Evolutionary conservation across 2,797 vertebrate genomes (phyloP), one percentile per base, ranked within the genome.

Genomic region (Tokudaia tokunoshimensis): DNA sequence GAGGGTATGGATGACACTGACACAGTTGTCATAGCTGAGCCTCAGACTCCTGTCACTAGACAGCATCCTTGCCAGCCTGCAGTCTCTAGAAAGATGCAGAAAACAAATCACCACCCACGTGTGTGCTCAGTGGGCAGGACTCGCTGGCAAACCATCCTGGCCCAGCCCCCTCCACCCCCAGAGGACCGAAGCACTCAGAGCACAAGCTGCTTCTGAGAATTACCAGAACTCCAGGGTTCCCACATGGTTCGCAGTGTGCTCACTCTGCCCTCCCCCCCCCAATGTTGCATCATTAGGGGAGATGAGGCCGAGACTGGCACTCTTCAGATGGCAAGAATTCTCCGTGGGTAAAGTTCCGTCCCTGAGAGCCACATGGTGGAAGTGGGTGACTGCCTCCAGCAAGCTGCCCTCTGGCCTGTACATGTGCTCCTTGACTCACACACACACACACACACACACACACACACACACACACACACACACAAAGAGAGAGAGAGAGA

Each of bases 101-200:
- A 85, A 94, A 50, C 97, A 84, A 94, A 97, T n/a, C 65, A 9
- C 67, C 94, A 74, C 24, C 86, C 90, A 55, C 89, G 29, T 0
- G 89, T 0, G 89, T 34, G 57, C 91, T 90, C 0, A 0, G 86
- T 85, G 29, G 44, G 55, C 31, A 47, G 47, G 6, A 72, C 55
- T 92, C 61, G 6, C 13, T 29, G 41, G 10, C 5, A 89, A 89
- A 70, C 78, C 41, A 89, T 90, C 31, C n/a, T 0, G 0, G 20
- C 52, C 90, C 84, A 3, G 52, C 67, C 80, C 19, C 65, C 59
- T 57, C 78, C 50, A 11, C 26, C 81, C 80, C 82, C 86, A 24
- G 61, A 87, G 0, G 84, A 74, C 29, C 67, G 29, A 79, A 80
- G 24, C 17, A 78, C 91, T 95, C 11, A 0, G 50, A 65, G 26